Conservation (phyloP, 2,888 invertebrate species). For the Cyaniris semiargus region DNA sequence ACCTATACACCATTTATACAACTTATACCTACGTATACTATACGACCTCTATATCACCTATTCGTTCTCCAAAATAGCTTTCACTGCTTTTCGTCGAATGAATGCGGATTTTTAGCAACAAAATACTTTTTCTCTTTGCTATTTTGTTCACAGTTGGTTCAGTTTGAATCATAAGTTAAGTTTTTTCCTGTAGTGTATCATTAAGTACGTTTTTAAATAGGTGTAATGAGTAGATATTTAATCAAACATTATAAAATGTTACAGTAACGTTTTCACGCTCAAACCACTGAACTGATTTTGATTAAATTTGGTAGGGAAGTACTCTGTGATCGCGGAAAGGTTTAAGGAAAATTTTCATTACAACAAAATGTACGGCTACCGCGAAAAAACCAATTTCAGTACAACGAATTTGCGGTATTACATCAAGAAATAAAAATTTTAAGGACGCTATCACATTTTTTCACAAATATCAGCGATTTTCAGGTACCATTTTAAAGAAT, state of each 20-base stretch:
- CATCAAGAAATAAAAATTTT: too few species aligned
- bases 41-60: neutral
- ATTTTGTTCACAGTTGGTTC: neutral
- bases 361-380: too few species aligned
- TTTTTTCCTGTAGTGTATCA: neutral
- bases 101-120: constrained; percentile 12
- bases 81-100: neutral
- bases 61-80: constrained; percentile 1
- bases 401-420: too few species aligned
- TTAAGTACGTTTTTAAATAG: neutral
- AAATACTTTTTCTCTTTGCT: neutral
- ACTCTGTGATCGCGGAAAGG: too few species aligned
- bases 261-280: too few species aligned
- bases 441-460: too few species aligned
- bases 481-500: too few species aligned
- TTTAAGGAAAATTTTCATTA: too few species aligned
- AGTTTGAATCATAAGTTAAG: neutral
- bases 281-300: too few species aligned
- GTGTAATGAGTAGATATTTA: neutral
- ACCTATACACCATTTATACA: neutral
- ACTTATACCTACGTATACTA: neutral
- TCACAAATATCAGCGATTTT: too few species aligned
- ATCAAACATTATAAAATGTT: neutral
- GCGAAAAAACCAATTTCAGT: too few species aligned
- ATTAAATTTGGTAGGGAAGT: too few species aligned